Evolutionary conservation across 2,888 invertebrate species (phyloP).

Genomic region (Stictocephala bisonia): DNA sequence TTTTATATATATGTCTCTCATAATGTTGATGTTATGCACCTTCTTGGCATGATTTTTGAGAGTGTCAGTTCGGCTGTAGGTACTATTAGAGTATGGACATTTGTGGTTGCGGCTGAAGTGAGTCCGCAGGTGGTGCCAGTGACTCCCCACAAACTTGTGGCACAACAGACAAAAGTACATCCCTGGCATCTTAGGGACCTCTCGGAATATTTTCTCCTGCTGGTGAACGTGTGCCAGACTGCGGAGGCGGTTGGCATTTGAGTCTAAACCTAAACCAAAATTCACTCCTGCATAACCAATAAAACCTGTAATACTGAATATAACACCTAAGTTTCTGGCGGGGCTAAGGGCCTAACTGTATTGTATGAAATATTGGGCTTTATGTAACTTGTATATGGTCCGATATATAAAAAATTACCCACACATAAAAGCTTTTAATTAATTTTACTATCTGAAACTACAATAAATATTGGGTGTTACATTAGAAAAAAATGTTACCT

Average conservation of each 20-base stretch:
- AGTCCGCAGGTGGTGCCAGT: constrained; percentile 76
- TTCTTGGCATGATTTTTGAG: constrained; percentile 83
- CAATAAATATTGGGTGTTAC: no score
- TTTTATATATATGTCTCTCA: no score
- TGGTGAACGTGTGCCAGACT: not conserved
- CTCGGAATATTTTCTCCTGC: constrained; percentile 50
- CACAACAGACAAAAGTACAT: constrained; percentile 72
- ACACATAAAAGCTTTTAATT: no score
- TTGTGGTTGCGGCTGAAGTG: constrained; percentile 63
- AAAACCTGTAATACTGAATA: not conserved
- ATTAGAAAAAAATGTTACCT: no score
- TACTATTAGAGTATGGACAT: constrained; percentile 86
- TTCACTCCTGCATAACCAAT: constrained; percentile 20
- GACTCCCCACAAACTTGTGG: constrained; percentile 74
- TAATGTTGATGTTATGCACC: constrained; percentile 70
- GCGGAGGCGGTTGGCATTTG: not conserved
- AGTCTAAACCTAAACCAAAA: constrained; percentile 39
- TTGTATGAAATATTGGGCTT: no score
- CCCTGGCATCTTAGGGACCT: constrained; percentile 47
- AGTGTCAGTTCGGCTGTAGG: constrained; percentile 89
- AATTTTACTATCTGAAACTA: no score
- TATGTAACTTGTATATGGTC: no score
- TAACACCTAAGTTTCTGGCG: no score
- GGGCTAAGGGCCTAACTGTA: no score
- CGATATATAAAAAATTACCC: no score